phyloP scores from a whole-genome alignment of 2,797 vertebrate species.

The Sternotherus odoratus region DNA sequence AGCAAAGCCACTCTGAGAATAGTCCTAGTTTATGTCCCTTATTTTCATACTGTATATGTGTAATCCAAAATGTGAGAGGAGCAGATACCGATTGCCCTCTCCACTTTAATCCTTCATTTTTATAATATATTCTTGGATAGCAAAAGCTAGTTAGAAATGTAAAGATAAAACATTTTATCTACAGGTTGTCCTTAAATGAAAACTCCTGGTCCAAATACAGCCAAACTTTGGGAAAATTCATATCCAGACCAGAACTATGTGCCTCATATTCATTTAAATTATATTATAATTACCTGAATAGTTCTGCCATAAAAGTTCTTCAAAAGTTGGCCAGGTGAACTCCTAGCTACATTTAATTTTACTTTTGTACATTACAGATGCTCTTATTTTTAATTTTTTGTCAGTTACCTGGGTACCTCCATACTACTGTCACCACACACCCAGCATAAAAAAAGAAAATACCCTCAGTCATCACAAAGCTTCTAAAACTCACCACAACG shows the following conservation, averaged over 20 bases:
- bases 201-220: background rate
- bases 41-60: background rate
- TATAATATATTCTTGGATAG: background rate
- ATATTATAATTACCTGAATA: background rate
- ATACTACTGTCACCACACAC: background rate
- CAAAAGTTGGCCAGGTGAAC: conserved; percentile 8
- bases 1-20: background rate
- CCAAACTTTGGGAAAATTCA: background rate
- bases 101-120: background rate
- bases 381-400: conserved; percentile 52
- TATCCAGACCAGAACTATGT: background rate
- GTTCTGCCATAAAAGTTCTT: background rate
- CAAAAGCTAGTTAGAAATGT: conserved; percentile 29
- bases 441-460: background rate
- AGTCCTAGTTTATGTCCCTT: background rate
- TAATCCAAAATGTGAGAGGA: conserved; percentile 1
- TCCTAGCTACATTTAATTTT: conserved; percentile 33
- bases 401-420: conserved; percentile 12
- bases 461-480: background rate
- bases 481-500: background rate
- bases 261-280: background rate
- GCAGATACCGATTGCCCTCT: fast-evolving
- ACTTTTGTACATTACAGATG: conserved; percentile 36
- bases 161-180: conserved; percentile 17
- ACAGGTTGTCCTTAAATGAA: background rate